Base-by-base conservation (phyloP, 2,888 invertebrate species). In the Alsophila aescularia region DNA sequence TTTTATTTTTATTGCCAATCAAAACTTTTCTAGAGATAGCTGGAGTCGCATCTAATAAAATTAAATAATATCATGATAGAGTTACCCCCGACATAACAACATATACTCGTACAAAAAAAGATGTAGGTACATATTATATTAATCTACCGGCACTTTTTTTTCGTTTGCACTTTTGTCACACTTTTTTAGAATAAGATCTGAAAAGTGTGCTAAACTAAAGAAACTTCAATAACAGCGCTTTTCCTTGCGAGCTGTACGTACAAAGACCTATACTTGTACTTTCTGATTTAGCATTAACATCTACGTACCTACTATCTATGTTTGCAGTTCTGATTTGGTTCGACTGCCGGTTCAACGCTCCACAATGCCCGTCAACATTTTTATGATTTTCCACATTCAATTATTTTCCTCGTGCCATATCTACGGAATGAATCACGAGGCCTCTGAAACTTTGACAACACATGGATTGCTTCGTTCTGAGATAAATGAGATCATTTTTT, bases 371-470 rank as follows among this genome's bases (percentile, higher is more conserved):
- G 47, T 48, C 64, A 66, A 72, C 65, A 65, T 61, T 71, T 74
- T 73, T 70, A 71, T 66, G 67, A 67, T 72, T 70, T 67, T 66
- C 68, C 69, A 27, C n/a, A 24, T 67, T 52, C 73, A 75, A 79
- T 79, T 72, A 77, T 75, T 75, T 75, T 69, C 66, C 68, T 66
- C 59, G 31, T 35, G 29, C 12, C 53, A 44, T 58, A 52, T 66
- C 73, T 71, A 53, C 50, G 58, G 69, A 74, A 70, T 77, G 74
- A 83, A 74, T 79, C 77, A 75, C 72, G 63, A 60, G 66, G 66
- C 73, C 76, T 77, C 75, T 73, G 72, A 67, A 83, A 82, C 70
- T 83, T 77, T 75, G 72, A 80, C 80, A 83, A 81, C 77, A 79
- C 67, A 62, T 64, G 62, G 76, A 81, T 82, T 78, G 75, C 79